These are phyloP conservation scores for Congeria kusceri DNA, from an alignment of 2,888 invertebrate genomes.

Conservation along the genomic window DNA sequence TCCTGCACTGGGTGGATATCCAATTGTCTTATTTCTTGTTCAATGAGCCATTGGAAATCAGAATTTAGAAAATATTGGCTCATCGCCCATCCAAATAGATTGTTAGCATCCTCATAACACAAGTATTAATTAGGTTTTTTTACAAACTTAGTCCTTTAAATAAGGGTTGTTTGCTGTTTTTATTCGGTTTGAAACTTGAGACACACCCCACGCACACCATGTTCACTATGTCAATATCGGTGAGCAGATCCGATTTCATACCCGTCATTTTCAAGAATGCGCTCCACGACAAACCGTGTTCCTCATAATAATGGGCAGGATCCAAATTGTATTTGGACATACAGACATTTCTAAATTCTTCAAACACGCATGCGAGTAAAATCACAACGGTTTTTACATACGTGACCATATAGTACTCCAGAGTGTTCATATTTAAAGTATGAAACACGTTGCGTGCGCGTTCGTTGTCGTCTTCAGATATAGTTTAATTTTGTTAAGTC, in stretches of 20 bases:
- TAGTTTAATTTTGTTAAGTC: conserved; percentile 2
- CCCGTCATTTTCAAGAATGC: conserved; percentile 74
- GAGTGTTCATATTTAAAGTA: conserved; percentile 3
- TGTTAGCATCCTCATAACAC: conserved; percentile 39
- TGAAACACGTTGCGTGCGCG: conserved; percentile 20
- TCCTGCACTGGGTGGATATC: conserved; percentile 9
- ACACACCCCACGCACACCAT: conserved; percentile 59
- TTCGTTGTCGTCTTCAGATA: background rate
- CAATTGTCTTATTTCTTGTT: conserved; percentile 8
- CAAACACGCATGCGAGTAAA: too few species aligned
- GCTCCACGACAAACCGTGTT: conserved; percentile 79
- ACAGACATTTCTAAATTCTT: too few species aligned
- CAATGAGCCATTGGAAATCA: conserved; percentile 41
- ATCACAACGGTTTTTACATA: conserved; percentile 72
- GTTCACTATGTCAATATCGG: conserved; percentile 73
- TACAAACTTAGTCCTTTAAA: conserved; percentile 56
- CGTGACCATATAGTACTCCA: conserved; percentile 6
- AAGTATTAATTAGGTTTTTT: conserved; percentile 45
- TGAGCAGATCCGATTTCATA: conserved; percentile 71
- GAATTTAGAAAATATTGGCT: conserved; percentile 19
- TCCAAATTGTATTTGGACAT: conserved; percentile 76
- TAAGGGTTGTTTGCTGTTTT: conserved; percentile 74
- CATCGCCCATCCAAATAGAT: conserved; percentile 40
- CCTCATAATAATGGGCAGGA: conserved; percentile 72
- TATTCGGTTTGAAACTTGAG: conserved; percentile 66